Base-by-base conservation (phyloP, 2,113 vertebrate species). In the Etheostoma cragini region DNA sequence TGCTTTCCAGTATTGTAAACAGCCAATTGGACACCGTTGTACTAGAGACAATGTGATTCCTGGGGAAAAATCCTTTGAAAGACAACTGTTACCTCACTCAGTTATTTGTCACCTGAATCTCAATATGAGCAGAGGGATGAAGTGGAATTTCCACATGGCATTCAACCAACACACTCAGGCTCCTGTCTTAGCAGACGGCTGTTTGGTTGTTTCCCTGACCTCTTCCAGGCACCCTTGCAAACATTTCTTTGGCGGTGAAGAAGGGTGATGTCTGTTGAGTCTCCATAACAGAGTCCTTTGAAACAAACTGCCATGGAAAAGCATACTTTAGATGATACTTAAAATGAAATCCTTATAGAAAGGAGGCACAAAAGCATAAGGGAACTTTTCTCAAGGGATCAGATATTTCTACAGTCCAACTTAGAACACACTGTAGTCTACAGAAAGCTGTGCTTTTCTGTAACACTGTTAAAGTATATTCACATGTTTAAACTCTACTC, bases 131-230 rank as follows among this genome's bases (percentile, higher is more conserved):
- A 62, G 54, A 69, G 46, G 49, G 58, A 81, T 56, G 75, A 80
- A 63, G 30, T 74, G 70, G 12, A 82, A 81, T 88, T 86, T 85
- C 64, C 73, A 81, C 63, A 71, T 6, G 42, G 61, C 71, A 65
- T 83, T 72, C 58, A 83, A 80, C 72, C 79, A 83, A 72, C 21
- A 22, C 53, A 24, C 57, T 50, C 42, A 8, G 56, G 71, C 65
- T 85, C 66, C 57, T 87, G 81, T 87, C 87, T 69, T 62, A 89
- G 81, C 73, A 80, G 81, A 77, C 64, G 30, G 47, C 77, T 74
- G 84, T 64, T 91, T 76, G 58, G 88, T 87, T 87, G 84, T 85
- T 70, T 86, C 57, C 24, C 67, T 84, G 89, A 91, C 88, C 91
- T 91, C 84, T 69, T 80, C 69, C 72, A 70, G 68, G 56, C 64